Percentiles rank a stretch among this genome's conserved stretches.
These are phyloP conservation scores for Hippocampus comes DNA, from an alignment of 2,113 vertebrate species.

Conservation along the genomic window DNA sequence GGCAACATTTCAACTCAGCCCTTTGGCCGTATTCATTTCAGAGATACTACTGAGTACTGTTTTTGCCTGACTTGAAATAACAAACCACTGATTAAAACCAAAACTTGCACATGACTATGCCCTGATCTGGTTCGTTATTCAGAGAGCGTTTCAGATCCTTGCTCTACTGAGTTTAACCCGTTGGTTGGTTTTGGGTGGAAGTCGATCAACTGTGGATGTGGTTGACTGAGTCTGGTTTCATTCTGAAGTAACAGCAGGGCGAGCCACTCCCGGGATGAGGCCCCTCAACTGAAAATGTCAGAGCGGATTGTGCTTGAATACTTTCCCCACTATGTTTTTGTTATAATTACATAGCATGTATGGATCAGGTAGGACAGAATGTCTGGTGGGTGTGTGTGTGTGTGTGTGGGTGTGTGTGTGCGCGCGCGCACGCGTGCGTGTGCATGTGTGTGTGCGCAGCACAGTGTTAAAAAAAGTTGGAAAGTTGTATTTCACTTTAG, in stretches of 20 bases:
- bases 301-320: not conserved
- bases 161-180: constrained; percentile 14
- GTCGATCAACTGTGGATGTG: constrained; percentile 21
- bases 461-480: too few species aligned
- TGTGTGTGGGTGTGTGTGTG: not conserved
- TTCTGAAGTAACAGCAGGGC: constrained; percentile 28
- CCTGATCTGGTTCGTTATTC: constrained; percentile 5
- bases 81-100: not conserved
- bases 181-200: constrained; percentile 53
- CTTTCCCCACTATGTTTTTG: constrained; percentile 4
- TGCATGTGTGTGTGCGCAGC: too few species aligned
- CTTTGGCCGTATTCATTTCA: not conserved
- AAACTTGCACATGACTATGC: not conserved
- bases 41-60: not conserved
- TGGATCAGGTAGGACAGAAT: not conserved
- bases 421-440: not conserved
- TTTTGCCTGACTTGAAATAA: not conserved
- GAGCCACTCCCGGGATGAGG: constrained; percentile 3
- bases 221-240: constrained; percentile 52
- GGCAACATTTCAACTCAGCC: not conserved
- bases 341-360: not conserved
- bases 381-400: not conserved
- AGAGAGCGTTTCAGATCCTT: constrained; percentile 28
- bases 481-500: too few species aligned
- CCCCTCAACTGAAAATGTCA: not conserved